These are phyloP conservation scores for Leptinotarsa rubiginosa DNA, from an alignment of 2,888 invertebrate species.

Conservation along the genomic window DNA sequence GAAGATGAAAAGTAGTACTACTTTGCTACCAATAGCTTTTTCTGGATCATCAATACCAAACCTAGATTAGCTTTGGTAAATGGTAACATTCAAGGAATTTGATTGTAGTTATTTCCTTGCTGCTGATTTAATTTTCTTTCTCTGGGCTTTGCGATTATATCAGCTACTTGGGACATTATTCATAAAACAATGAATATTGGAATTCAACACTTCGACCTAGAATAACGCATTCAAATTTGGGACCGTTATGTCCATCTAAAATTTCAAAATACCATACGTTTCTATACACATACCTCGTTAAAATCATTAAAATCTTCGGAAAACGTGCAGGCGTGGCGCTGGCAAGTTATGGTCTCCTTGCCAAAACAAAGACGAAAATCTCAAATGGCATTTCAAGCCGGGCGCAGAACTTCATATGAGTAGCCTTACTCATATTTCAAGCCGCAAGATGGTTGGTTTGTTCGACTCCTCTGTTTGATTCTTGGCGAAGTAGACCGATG, in stretches of 20 bases:
- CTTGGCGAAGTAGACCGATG: slow-evolving; percentile 14
- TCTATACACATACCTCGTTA: slow-evolving; percentile 14
- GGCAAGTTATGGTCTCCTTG: slow-evolving; percentile 13
- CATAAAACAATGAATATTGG: no score
- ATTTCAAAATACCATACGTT: not conserved
- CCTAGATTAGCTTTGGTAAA: no score
- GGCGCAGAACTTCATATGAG: slow-evolving; percentile 12
- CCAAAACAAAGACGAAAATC: slow-evolving; percentile 6
- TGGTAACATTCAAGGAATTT: no score
- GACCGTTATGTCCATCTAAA: not conserved
- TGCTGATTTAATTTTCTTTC: no score
- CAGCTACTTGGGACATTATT: no score
- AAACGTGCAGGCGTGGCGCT: slow-evolving; percentile 12
- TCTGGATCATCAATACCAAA: no score
- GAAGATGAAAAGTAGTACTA: no score
- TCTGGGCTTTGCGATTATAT: no score
- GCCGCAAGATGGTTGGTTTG: slow-evolving; percentile 26
- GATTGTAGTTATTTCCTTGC: no score
- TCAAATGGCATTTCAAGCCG: slow-evolving; percentile 1
- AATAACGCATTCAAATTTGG: not conserved
- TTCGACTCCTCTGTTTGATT: slow-evolving; percentile 13
- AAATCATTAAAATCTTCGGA: slow-evolving; percentile 2
- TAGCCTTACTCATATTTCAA: slow-evolving; percentile 11
- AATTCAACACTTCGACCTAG: not conserved
- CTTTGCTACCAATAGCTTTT: no score